Percentiles rank a stretch among this genome's conserved stretches.
These are phyloP conservation scores for Phrynocephalus forsythii DNA, from an alignment of 2,797 vertebrate genomes.

Conservation along the genomic window DNA sequence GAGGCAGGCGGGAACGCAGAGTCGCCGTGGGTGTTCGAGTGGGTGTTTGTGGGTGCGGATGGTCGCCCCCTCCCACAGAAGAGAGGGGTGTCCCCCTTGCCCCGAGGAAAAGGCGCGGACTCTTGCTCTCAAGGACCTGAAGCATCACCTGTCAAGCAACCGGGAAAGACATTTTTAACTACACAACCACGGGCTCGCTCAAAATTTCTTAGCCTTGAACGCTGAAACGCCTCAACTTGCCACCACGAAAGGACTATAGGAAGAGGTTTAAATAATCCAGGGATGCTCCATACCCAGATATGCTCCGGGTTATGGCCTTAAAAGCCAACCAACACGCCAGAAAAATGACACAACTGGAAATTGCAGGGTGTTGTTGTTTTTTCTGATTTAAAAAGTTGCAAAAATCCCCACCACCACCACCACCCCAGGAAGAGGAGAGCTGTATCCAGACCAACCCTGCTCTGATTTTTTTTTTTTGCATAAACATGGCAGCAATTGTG, in stretches of 20 bases:
- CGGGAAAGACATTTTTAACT: not conserved
- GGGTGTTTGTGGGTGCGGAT: not conserved
- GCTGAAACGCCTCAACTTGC: not conserved
- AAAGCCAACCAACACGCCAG: not conserved
- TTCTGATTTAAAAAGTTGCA: too few relatives aligned
- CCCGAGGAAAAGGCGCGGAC: not conserved
- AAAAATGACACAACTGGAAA: too few relatives aligned
- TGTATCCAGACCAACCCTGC: too few relatives aligned
- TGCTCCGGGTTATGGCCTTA: not conserved
- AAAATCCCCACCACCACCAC: too few relatives aligned
- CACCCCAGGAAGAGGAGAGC: too few relatives aligned
- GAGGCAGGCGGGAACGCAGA: not conserved
- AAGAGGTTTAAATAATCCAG: not conserved
- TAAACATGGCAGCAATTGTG: too few relatives aligned
- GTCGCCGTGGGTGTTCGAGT: not conserved
- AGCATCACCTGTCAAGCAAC: conserved; percentile 7
- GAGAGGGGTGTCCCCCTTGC: not conserved
- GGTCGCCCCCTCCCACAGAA: not conserved
- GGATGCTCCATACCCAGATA: not conserved
- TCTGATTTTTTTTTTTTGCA: too few relatives aligned
- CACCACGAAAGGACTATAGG: not conserved
- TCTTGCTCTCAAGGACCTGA: not conserved
- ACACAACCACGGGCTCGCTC: not conserved
- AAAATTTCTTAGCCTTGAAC: not conserved
- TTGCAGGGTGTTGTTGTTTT: too few relatives aligned